phyloP scores from a whole-genome alignment of 1,140 invertebrate genomes.

The Nymphalis io region DNA sequence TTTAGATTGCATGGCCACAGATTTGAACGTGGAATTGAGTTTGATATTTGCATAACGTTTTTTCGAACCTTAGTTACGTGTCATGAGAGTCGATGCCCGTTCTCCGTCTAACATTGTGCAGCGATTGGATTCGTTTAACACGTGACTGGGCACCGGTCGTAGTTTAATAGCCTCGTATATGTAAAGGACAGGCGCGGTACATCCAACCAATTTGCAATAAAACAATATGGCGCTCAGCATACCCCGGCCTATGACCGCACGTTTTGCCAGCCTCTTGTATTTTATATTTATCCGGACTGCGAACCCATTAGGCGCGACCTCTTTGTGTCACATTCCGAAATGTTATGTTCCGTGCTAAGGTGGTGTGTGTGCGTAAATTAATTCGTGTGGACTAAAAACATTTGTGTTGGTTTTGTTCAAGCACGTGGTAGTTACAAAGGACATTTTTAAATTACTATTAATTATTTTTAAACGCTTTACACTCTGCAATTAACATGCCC shows the following conservation, averaged over 20 bases:
- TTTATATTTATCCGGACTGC: constrained; percentile 63
- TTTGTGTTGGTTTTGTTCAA: constrained; percentile 27
- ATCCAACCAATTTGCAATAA: constrained; percentile 80
- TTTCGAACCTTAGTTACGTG: constrained; percentile 35
- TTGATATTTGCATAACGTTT: constrained; percentile 38
- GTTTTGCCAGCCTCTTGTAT: constrained; percentile 60
- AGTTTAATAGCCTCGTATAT: constrained; percentile 79
- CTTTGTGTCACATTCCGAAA: constrained; percentile 59
- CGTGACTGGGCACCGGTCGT: constrained; percentile 71
- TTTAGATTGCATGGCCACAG: constrained; percentile 31
- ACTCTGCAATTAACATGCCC: constrained; percentile 9
- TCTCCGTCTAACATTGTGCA: constrained; percentile 65
- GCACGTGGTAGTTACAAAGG: constrained; percentile 2
- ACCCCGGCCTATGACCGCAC: constrained; percentile 56
- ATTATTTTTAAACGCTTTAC: constrained; percentile 10
- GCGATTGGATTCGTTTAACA: constrained; percentile 78
- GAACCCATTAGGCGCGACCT: constrained; percentile 58
- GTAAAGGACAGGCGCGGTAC: constrained; percentile 76
- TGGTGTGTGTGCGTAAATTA: constrained; percentile 41
- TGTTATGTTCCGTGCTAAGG: constrained; percentile 45
- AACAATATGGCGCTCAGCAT: constrained; percentile 73
- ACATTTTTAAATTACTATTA: constrained; percentile 1
- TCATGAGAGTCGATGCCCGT: constrained; percentile 46
- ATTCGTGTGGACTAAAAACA: constrained; percentile 41
- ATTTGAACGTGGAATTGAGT: constrained; percentile 32